phyloP scores from a whole-genome alignment of 2,888 invertebrate genomes.

The Amphiduros pacificus region DNA sequence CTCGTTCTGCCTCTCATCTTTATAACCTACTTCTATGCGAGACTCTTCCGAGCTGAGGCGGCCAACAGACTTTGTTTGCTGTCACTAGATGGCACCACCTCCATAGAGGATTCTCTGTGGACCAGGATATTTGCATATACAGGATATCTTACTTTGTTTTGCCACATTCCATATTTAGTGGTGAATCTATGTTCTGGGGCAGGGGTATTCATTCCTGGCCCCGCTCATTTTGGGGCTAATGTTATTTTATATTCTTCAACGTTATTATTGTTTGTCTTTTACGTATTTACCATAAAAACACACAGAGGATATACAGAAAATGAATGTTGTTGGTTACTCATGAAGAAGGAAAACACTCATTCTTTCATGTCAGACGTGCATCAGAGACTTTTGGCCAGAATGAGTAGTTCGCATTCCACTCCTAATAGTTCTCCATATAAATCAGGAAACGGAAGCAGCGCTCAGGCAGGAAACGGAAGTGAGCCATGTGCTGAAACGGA shows the following conservation, averaged over 20 bases:
- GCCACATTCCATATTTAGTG: conserved; percentile 1
- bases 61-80: conserved; percentile 7
- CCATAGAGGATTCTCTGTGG: conserved; percentile 3
- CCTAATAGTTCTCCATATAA: too few relatives aligned
- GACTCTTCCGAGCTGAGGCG: not conserved
- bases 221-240: conserved; percentile 3
- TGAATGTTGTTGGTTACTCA: too few relatives aligned
- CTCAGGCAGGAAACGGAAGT: too few relatives aligned
- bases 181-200: conserved; percentile 1
- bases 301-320: too few relatives aligned
- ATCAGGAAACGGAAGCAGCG: too few relatives aligned
- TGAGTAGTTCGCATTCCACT: too few relatives aligned
- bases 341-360: too few relatives aligned
- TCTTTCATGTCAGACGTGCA: too few relatives aligned
- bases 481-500: too few relatives aligned
- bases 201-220: not conserved
- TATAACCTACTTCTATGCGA: conserved; percentile 4
- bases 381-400: too few relatives aligned
- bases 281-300: too few relatives aligned
- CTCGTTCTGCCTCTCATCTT: not conserved
- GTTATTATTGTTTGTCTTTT: conserved; percentile 1
- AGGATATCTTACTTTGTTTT: conserved; percentile 4
- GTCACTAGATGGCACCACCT: conserved; percentile 1
- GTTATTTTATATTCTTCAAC: not conserved
- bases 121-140: conserved; percentile 2